Conservation (phyloP, 2,888 invertebrate genomes). For the Lumbricus terrestris region DNA sequence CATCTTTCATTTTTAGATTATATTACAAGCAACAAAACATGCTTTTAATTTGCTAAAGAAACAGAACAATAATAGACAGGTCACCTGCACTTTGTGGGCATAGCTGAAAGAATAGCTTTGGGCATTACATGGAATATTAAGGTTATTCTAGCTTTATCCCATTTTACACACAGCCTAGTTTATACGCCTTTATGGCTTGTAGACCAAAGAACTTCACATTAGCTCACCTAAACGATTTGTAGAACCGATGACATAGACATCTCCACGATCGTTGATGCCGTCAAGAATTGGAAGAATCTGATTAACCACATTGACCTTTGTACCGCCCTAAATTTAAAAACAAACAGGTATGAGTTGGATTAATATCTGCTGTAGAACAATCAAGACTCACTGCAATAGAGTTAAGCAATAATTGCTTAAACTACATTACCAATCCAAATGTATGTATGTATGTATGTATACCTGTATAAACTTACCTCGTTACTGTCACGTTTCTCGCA, state of each 20-base stretch:
- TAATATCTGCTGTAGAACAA: not conserved
- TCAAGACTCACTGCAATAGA: not conserved
- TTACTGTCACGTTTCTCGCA: conserved; percentile 61
- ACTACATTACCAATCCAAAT: not conserved
- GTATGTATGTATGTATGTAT: no score
- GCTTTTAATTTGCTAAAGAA: no score
- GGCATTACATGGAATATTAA: no score
- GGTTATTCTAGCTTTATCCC: no score
- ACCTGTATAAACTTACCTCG: not conserved
- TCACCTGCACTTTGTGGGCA: no score
- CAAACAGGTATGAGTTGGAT: not conserved
- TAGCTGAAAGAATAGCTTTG: no score
- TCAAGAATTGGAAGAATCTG: conserved; percentile 98
- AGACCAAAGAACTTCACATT: no score
- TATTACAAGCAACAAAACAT: no score
- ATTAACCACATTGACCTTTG: conserved; percentile 78
- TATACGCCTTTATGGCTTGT: no score
- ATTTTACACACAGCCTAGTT: no score
- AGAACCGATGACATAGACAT: conserved; percentile 92
- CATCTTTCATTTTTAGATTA: no score
- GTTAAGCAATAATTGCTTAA: not conserved
- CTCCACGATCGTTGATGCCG: conserved; percentile 84
- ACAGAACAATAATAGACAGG: no score
- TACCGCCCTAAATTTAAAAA: conserved; percentile 50
- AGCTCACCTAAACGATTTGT: conserved; percentile 75